Percentiles rank a stretch among this genome's conserved stretches.
phyloP scores from a whole-genome alignment of 2,888 invertebrate species.

The Abscondita cerata region DNA sequence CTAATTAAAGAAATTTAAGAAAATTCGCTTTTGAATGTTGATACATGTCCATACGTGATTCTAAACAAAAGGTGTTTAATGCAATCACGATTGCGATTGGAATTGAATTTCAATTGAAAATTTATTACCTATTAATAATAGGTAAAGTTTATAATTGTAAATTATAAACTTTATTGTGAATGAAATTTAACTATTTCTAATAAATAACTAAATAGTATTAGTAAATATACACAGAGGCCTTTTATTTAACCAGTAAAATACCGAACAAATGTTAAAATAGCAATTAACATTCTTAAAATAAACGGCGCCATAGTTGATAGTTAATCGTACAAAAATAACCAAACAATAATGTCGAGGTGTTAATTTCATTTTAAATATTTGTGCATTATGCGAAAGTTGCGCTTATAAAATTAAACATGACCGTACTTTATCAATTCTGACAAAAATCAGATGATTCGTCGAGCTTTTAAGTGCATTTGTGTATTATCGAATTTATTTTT shows the following conservation, averaged over 20 bases:
- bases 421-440: no score
- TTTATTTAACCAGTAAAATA: slow-evolving; percentile 12
- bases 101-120: no score
- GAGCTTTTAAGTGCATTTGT: no score
- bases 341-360: slow-evolving; percentile 25
- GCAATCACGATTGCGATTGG: no score
- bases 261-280: slow-evolving; percentile 22
- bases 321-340: slow-evolving; percentile 39
- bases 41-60: no score
- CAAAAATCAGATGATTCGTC: no score
- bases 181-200: slow-evolving; percentile 1
- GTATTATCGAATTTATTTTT: no score
- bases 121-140: no score
- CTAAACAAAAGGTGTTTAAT: no score
- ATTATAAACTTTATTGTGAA: slow-evolving; percentile 6
- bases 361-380: slow-evolving; percentile 32
- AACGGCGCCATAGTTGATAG: slow-evolving; percentile 44
- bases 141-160: background rate
- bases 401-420: no score
- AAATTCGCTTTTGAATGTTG: no score
- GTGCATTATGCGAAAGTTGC: slow-evolving; percentile 8
- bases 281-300: slow-evolving; percentile 40
- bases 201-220: slow-evolving; percentile 2
- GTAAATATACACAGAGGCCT: slow-evolving; percentile 5
- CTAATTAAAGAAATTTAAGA: no score